Evolutionary conservation across 2,113 vertebrate genomes (phyloP), one percentile per base, ranked within the genome.

Genomic region (Rhipidura dahli): DNA sequence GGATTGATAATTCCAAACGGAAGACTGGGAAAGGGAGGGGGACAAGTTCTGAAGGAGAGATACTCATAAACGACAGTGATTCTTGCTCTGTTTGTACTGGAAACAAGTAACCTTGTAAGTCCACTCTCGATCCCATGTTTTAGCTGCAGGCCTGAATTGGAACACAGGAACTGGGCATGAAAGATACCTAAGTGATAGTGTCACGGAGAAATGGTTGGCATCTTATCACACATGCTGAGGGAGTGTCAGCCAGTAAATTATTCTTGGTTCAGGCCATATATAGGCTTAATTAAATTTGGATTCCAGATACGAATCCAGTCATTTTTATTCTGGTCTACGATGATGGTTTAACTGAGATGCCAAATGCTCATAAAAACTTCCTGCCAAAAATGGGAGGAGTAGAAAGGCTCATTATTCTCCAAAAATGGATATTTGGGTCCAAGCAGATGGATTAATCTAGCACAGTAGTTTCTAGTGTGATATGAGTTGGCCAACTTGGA

Each of bases 301-400:
- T 90, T 95, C 54, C 40, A 59, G 82, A 92, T 80, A 78, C 86
- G 82, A 95, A 96, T 91, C 64, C 79, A 94, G 94, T 90, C 0
- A 77, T 80, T 94, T 96, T 95, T 97, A 97, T 91, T 96, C 91
- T 83, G 87, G 72, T 85, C 76, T 75, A 40, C 4, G 31, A 96
- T 64, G 85, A 64, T 93, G 88, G 90, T 81, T 95, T 90, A 88
- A 78, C 88, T 2, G 18, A 92, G 92, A 83, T 71, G 68, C 68
- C 90, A 95, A 95, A 94, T 68, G 72, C 87, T 94, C 87, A 81
- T 83, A 83, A 93, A 94, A 92, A 44, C 54, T 72, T 94, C 79
- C 92, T 92, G 95, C 90, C 86, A 94, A 95, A 95, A 95, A 92
- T 81, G 90, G 90, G 88, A 89, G 93, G 94, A 92, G 85, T 90